Evolutionary conservation across 2,113 vertebrate species (phyloP).

Genomic region (Anguilla japonica): DNA sequence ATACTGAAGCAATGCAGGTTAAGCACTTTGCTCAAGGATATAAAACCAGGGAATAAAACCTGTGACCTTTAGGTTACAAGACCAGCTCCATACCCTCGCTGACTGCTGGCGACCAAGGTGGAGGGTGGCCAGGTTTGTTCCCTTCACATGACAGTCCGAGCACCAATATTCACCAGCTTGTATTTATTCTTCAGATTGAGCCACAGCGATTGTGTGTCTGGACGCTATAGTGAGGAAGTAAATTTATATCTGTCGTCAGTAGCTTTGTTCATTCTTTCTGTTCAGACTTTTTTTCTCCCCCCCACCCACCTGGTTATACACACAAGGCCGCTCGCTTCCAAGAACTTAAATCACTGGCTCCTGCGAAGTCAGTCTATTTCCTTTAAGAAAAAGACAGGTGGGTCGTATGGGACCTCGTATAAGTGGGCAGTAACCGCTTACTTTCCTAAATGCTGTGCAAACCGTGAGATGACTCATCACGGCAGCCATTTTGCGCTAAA

Average conservation of each 20-base stretch:
- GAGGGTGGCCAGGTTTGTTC: not conserved
- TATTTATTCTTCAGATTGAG: not conserved
- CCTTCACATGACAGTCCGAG: not conserved
- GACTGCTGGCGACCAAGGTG: not conserved
- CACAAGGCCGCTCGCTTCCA: not conserved
- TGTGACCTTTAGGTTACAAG: too few species aligned
- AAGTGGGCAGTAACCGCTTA: not conserved
- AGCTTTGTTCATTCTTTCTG: not conserved
- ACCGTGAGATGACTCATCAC: not conserved
- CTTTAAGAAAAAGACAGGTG: not conserved
- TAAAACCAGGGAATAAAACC: too few species aligned
- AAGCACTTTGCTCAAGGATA: too few species aligned
- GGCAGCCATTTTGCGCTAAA: not conserved
- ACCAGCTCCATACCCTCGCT: not conserved
- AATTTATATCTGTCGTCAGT: not conserved
- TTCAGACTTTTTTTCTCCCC: not conserved
- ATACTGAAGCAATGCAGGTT: too few species aligned
- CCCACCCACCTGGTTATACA: not conserved
- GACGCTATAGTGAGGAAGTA: not conserved
- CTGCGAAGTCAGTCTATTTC: not conserved
- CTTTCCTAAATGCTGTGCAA: not conserved
- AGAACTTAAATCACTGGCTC: not conserved
- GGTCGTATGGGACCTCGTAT: not conserved
- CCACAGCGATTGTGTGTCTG: not conserved
- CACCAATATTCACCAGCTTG: not conserved